phyloP scores from a whole-genome alignment of 2,113 vertebrate genomes.

The Rallus limicola region DNA sequence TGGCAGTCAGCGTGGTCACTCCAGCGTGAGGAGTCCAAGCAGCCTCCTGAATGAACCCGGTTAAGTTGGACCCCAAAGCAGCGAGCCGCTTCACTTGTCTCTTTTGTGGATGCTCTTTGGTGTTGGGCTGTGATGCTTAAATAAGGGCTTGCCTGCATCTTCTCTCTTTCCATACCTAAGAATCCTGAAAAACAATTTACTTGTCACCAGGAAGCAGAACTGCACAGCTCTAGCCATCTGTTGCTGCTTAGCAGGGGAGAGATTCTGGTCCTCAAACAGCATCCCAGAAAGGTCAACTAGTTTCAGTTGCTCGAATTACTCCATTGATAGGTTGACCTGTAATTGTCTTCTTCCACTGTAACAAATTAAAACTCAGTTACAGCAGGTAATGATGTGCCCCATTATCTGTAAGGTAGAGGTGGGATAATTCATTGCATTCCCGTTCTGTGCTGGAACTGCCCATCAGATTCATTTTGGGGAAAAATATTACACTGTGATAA shows the following conservation, averaged over 20 bases:
- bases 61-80: not conserved
- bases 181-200: not conserved
- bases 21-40: not conserved
- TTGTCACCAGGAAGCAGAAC: not conserved
- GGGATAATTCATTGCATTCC: slow-evolving; percentile 11
- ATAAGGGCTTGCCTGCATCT: not conserved
- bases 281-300: not conserved
- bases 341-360: slow-evolving; percentile 13
- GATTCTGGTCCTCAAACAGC: not conserved
- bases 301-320: slow-evolving; percentile 23
- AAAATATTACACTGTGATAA: slow-evolving; percentile 9
- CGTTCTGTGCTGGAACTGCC: not conserved
- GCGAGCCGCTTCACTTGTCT: not conserved
- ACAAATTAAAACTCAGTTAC: slow-evolving; percentile 49
- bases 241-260: slow-evolving; percentile 2
- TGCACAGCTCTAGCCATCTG: slow-evolving; percentile 34
- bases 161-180: not conserved
- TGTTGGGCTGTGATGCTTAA: not conserved
- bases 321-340: slow-evolving; percentile 32
- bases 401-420: slow-evolving; percentile 13
- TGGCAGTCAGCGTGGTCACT: accelerated
- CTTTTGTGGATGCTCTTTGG: not conserved
- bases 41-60: accelerated
- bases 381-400: not conserved
- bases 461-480: not conserved